phyloP scores from a whole-genome alignment of 2,113 vertebrate species.

The Tapirus terrestris region DNA sequence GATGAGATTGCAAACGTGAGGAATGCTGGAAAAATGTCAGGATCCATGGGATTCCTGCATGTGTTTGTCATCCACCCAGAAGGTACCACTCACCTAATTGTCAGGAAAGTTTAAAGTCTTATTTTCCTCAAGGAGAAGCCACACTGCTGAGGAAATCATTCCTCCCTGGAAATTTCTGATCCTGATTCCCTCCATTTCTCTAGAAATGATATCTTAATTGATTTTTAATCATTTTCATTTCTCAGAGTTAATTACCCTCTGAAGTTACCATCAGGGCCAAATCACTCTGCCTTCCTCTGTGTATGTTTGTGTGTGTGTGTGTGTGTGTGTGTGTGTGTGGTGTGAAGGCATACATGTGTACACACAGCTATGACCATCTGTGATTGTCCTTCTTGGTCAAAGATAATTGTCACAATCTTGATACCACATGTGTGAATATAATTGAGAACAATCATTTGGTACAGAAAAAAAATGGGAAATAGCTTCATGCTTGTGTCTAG shows the following conservation, averaged over 20 bases:
- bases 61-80: neutral
- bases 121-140: neutral
- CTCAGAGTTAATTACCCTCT: constrained; percentile 69
- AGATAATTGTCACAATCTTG: neutral
- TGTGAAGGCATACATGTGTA: neutral
- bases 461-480: neutral
- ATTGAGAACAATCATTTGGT: neutral
- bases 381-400: neutral
- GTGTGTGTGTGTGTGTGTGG: no score
- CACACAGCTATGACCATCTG: neutral
- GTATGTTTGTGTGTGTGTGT: neutral
- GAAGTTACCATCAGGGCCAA: neutral
- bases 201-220: constrained; percentile 57
- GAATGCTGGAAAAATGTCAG: neutral
- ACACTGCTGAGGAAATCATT: neutral
- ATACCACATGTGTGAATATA: neutral
- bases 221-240: constrained; percentile 72
- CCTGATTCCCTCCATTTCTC: constrained; percentile 6
- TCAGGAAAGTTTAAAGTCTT: neutral
- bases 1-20: neutral
- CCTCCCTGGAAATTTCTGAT: neutral
- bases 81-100: neutral
- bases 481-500: neutral
- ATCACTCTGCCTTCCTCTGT: neutral
- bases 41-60: neutral